phyloP scores from a whole-genome alignment of 2,888 invertebrate genomes.

The Mythimna vitellina region DNA sequence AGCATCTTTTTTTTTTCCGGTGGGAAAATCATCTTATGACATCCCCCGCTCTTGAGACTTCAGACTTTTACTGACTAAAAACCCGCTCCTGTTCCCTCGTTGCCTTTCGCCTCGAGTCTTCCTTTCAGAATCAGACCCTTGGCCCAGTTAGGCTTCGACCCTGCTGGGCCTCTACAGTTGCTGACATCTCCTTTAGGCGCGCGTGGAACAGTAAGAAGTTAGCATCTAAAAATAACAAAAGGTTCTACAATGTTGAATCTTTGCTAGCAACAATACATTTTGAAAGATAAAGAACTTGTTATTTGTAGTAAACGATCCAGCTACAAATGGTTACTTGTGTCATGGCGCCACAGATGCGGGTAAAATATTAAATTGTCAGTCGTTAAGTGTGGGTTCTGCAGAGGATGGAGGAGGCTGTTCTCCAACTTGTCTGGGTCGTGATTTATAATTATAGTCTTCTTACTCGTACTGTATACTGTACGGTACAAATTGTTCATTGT shows the following conservation, averaged over 20 bases:
- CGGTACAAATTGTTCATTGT: constrained; percentile 8
- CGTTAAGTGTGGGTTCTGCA: constrained; percentile 23
- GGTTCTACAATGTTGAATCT: neutral
- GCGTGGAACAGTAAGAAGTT: too few relatives aligned
- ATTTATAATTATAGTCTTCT: neutral
- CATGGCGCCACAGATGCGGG: constrained; percentile 14
- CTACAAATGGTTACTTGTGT: constrained; percentile 10
- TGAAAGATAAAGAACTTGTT: neutral
- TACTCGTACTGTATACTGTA: neutral
- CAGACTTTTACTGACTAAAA: too few relatives aligned
- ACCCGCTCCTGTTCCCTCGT: too few relatives aligned
- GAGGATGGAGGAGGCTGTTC: constrained; percentile 2
- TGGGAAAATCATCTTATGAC: too few relatives aligned
- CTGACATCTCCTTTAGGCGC: too few relatives aligned
- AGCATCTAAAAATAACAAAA: too few relatives aligned
- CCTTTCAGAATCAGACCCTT: too few relatives aligned
- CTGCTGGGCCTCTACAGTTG: too few relatives aligned
- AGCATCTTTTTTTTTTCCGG: too few relatives aligned
- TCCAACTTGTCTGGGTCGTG: neutral
- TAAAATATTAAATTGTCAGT: constrained; percentile 27
- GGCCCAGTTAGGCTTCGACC: too few relatives aligned
- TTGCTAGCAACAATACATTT: neutral
- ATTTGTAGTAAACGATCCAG: neutral
- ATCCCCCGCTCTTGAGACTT: too few relatives aligned
- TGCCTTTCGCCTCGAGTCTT: too few relatives aligned